Evolutionary conservation across 2,113 vertebrate genomes (phyloP).

Genomic region (Corvus cornix): DNA sequence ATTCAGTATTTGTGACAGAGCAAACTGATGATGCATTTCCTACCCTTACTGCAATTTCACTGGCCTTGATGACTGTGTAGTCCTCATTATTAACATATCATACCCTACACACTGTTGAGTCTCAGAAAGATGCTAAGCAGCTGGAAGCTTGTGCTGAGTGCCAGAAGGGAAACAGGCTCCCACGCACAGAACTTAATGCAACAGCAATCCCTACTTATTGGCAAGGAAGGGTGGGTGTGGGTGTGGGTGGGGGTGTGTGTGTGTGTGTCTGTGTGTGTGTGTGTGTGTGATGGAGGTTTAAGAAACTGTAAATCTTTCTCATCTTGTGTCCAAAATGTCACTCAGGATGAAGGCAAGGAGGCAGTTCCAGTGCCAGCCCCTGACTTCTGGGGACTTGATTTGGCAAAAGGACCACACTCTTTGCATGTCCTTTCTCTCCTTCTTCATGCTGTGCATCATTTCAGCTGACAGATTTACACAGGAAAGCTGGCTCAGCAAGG

Average conservation of each 20-base stretch:
- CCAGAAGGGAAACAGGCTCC: conserved; percentile 54
- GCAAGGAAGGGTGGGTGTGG: not conserved
- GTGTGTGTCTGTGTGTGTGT: not conserved
- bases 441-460: conserved; percentile 78
- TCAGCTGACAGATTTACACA: conserved; percentile 78
- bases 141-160: conserved; percentile 49
- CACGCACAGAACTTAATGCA: conserved; percentile 61
- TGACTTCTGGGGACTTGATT: conserved; percentile 43
- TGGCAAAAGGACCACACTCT: conserved; percentile 70
- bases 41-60: conserved; percentile 22
- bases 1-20: conserved; percentile 32
- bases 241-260: not conserved
- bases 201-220: conserved; percentile 15
- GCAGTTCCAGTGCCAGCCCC: not conserved
- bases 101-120: conserved; percentile 47
- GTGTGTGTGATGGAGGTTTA: not conserved
- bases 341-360: conserved; percentile 2
- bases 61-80: conserved; percentile 18
- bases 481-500: conserved; percentile 73
- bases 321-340: conserved; percentile 61
- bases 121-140: conserved; percentile 64
- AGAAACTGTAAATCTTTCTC: conserved; percentile 54
- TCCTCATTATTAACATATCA: conserved; percentile 65
- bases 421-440: conserved; percentile 68
- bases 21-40: conserved; percentile 44